These are phyloP conservation scores for Aporophyla nigra DNA, from an alignment of 2,888 invertebrate species.

Conservation along the genomic window DNA sequence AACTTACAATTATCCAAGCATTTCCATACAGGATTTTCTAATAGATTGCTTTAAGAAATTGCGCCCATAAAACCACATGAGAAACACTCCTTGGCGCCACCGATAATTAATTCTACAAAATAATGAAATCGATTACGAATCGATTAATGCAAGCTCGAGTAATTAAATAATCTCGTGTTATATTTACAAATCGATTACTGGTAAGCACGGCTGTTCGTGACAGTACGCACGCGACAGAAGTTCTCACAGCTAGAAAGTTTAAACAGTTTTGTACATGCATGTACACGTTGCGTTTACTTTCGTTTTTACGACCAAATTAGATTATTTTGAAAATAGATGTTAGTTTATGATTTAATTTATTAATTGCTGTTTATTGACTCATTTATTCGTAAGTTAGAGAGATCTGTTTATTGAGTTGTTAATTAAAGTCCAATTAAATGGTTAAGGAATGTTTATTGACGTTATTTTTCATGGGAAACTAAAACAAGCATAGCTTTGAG, in stretches of 20 bases:
- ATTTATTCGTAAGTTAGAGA: conserved; percentile 17
- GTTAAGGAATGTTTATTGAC: not conserved
- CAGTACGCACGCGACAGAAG: conserved; percentile 55
- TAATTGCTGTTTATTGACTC: conserved; percentile 9
- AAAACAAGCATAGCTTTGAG: not conserved
- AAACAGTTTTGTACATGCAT: conserved; percentile 49
- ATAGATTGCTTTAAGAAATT: conserved; percentile 8
- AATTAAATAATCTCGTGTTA: conserved; percentile 45
- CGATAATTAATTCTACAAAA: conserved; percentile 35
- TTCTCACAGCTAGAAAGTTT: conserved; percentile 56
- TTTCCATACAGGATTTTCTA: too few species aligned
- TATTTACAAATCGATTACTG: conserved; percentile 45
- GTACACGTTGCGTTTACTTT: conserved; percentile 41
- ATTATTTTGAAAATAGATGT: conserved; percentile 28
- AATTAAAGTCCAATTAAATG: not conserved
- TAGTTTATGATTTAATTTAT: conserved; percentile 24
- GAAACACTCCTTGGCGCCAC: conserved; percentile 43
- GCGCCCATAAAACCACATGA: conserved; percentile 16
- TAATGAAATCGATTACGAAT: conserved; percentile 48
- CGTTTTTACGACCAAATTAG: conserved; percentile 37
- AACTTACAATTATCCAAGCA: not conserved
- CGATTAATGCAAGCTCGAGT: conserved; percentile 25
- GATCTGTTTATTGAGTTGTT: conserved; percentile 19
- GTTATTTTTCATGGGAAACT: not conserved
- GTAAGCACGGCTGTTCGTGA: conserved; percentile 44